phyloP scores from a whole-genome alignment of 2,797 vertebrate species.

The Lindbergichthys nudifrons region DNA sequence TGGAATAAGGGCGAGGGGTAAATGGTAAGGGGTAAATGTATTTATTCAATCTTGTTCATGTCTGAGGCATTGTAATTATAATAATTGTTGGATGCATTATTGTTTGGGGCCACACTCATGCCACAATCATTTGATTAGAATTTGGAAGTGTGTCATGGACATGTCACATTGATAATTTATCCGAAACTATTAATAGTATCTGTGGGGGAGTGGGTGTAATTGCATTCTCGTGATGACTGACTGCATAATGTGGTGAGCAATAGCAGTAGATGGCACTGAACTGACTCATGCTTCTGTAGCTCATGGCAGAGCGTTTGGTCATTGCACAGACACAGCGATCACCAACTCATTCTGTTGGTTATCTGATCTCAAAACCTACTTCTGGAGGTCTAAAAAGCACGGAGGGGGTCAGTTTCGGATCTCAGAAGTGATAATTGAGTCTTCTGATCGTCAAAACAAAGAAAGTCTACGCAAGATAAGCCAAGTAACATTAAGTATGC shows the following conservation, averaged over 20 bases:
- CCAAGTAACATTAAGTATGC: background rate
- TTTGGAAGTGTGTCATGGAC: constrained; percentile 48
- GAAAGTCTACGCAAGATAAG: background rate
- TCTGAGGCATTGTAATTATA: background rate
- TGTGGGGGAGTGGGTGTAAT: constrained; percentile 64
- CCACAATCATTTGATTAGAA: constrained; percentile 46
- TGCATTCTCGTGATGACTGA: constrained; percentile 60
- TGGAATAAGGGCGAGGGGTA: too few species aligned
- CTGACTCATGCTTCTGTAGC: constrained; percentile 45
- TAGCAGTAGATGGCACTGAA: constrained; percentile 35
- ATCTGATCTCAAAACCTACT: background rate
- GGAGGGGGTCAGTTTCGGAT: background rate
- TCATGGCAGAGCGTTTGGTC: constrained; percentile 17
- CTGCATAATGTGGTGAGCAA: constrained; percentile 53
- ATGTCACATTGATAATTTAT: constrained; percentile 70
- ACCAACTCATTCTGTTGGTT: background rate
- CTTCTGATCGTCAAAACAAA: background rate
- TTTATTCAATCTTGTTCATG: background rate
- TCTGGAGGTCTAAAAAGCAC: background rate
- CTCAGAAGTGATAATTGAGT: background rate
- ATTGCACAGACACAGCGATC: constrained; percentile 18
- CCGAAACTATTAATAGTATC: constrained; percentile 67
- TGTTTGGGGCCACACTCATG: constrained; percentile 15
- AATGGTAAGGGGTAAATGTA: background rate
- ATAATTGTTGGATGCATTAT: constrained; percentile 4